Evolutionary conservation across 2,797 vertebrate species (phyloP).

Genomic region (Spinus pinus): DNA sequence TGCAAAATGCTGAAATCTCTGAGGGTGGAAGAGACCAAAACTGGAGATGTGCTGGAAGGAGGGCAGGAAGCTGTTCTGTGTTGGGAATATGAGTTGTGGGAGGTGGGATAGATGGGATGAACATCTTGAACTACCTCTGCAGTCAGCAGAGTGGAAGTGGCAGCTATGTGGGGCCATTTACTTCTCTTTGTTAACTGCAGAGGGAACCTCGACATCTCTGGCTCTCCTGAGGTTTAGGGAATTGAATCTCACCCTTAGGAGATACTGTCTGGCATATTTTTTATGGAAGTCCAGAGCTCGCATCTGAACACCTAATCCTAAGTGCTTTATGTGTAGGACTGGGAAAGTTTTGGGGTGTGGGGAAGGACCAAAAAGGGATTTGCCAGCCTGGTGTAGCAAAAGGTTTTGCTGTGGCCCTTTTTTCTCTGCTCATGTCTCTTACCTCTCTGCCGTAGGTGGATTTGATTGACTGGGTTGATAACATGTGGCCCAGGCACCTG

Average conservation of each 20-base stretch:
- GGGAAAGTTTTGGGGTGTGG: neutral
- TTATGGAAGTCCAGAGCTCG: neutral
- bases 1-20: neutral
- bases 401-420: neutral
- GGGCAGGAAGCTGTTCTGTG: neutral
- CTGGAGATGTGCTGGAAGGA: neutral
- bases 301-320: neutral
- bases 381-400: neutral
- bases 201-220: neutral
- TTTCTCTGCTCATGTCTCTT: neutral
- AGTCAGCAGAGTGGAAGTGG: neutral
- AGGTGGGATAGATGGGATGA: neutral
- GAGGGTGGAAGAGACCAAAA: neutral
- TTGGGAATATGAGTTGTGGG: neutral
- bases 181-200: neutral
- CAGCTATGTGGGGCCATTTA: neutral
- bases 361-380: neutral
- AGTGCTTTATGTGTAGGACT: neutral
- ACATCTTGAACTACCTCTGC: neutral
- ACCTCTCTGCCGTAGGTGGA: constrained; percentile 83
- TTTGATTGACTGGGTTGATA: constrained; percentile 98
- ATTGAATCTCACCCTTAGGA: neutral
- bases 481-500: constrained; percentile 98
- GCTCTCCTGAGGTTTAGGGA: neutral
- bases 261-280: neutral